Conservation (phyloP, 1,140 invertebrate species). For the Macrobrachium rosenbergii region DNA sequence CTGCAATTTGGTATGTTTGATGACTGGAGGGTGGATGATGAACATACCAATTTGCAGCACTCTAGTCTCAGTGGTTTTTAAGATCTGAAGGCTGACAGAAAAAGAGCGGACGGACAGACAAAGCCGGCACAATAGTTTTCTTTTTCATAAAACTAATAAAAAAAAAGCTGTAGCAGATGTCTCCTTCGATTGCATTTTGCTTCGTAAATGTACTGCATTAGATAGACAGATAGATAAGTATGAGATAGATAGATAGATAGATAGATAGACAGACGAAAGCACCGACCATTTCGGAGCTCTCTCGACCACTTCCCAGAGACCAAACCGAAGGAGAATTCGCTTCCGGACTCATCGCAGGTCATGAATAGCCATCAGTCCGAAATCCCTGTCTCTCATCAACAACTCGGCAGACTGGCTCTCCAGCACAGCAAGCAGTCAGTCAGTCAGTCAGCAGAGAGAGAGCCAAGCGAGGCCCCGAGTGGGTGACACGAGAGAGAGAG, state of each 20-base stretch:
- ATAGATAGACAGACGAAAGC: conserved; percentile 22
- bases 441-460: not conserved
- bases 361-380: not conserved
- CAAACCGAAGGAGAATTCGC: not conserved
- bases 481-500: not conserved
- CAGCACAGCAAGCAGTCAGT: not conserved
- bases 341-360: not conserved
- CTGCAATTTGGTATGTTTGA: too few relatives aligned
- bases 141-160: too few relatives aligned
- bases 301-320: not conserved
- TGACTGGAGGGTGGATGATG: too few relatives aligned
- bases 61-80: too few relatives aligned
- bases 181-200: too few relatives aligned
- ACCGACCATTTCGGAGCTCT: not conserved
- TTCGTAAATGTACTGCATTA: too few relatives aligned
- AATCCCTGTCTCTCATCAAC: conserved; percentile 8
- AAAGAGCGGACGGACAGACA: too few relatives aligned
- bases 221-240: conserved; percentile 14
- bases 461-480: too few relatives aligned
- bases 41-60: too few relatives aligned
- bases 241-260: conserved; percentile 19
- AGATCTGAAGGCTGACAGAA: too few relatives aligned
- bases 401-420: not conserved
- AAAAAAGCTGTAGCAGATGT: too few relatives aligned
- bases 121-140: too few relatives aligned